Percentiles rank a stretch among this genome's conserved stretches.
Evolutionary conservation across 2,888 invertebrate species (phyloP).

Genomic region (Polietes domitor): DNA sequence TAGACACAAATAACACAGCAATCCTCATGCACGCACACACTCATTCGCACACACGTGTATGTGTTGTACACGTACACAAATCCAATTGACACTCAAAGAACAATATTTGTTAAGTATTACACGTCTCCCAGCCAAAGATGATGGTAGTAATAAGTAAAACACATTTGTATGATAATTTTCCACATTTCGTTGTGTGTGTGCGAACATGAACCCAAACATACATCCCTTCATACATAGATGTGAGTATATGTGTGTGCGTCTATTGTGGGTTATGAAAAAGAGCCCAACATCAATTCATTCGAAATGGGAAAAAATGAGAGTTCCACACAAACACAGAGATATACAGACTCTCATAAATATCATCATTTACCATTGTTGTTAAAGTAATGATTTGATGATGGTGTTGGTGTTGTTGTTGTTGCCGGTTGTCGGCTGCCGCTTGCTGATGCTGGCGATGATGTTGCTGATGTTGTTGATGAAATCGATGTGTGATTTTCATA

Average conservation of each 20-base stretch:
- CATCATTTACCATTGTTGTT: conserved; percentile 25
- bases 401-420: background rate
- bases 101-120: conserved; percentile 53
- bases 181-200: conserved; percentile 24
- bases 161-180: conserved; percentile 64
- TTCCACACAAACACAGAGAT: background rate
- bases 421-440: background rate
- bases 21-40: background rate
- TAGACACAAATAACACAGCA: conserved; percentile 12
- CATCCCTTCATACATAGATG: no score
- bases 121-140: conserved; percentile 56
- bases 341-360: conserved; percentile 20
- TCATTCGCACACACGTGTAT: background rate
- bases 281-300: no score
- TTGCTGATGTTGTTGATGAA: conserved; percentile 19
- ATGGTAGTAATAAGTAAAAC: conserved; percentile 56
- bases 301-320: background rate
- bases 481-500: conserved; percentile 27
- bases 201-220: no score
- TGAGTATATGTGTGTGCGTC: background rate
- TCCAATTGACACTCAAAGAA: conserved; percentile 33
- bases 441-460: background rate
- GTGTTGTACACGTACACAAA: conserved; percentile 12
- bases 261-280: background rate
- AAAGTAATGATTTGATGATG: conserved; percentile 35